These are phyloP conservation scores for Anoplopoma fimbria DNA, from an alignment of 2,113 vertebrate genomes.

Conservation along the genomic window DNA sequence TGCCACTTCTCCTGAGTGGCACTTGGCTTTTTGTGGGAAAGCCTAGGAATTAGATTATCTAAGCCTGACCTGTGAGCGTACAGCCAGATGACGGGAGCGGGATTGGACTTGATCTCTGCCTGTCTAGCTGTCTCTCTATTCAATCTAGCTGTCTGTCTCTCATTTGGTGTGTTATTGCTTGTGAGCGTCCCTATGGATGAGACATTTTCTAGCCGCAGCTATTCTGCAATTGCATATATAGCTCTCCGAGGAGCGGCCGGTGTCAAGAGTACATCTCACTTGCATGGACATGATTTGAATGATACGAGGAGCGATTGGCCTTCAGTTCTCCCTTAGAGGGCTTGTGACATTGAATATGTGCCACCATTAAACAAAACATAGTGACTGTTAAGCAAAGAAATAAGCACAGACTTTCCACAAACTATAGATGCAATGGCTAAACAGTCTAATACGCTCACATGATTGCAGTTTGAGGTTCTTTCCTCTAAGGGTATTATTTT, in stretches of 20 bases:
- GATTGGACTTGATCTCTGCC: constrained; percentile 85
- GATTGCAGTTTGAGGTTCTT: constrained; percentile 39
- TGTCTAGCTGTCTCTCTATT: constrained; percentile 84
- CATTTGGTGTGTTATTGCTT: constrained; percentile 79
- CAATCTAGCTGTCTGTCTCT: constrained; percentile 86
- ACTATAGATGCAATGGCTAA: background rate
- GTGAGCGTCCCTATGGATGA: constrained; percentile 80
- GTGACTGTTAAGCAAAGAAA: constrained; percentile 24
- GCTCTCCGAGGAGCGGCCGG: constrained; percentile 75
- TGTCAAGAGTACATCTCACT: constrained; percentile 77
- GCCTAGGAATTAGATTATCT: constrained; percentile 86
- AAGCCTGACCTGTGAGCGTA: constrained; percentile 81
- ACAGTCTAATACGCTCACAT: background rate
- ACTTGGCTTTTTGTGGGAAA: constrained; percentile 80
- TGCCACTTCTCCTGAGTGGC: constrained; percentile 84
- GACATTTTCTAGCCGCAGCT: constrained; percentile 72
- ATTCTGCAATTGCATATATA: constrained; percentile 74
- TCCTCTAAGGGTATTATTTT: constrained; percentile 37
- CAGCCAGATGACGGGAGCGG: constrained; percentile 80
- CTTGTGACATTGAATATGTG: constrained; percentile 69
- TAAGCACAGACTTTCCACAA: constrained; percentile 14
- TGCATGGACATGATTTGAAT: constrained; percentile 78
- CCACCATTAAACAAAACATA: constrained; percentile 40
- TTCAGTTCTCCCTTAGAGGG: constrained; percentile 60
- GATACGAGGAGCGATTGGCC: constrained; percentile 65